Percentiles rank a stretch among this genome's conserved stretches.
phyloP scores from a whole-genome alignment of 2,888 invertebrate species.

The Mythimna lalbum region DNA sequence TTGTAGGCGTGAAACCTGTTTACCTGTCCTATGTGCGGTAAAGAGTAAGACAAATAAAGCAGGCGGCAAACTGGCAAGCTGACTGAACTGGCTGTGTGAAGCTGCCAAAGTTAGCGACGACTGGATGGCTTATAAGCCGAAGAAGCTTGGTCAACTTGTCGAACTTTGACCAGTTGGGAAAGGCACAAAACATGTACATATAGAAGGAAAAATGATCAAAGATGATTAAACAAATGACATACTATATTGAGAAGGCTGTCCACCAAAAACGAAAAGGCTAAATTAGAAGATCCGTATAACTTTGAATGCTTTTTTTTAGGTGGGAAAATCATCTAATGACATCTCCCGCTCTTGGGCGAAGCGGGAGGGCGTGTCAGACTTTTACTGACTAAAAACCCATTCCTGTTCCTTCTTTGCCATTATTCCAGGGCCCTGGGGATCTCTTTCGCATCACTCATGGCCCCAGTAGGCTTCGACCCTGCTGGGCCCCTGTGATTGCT shows the following conservation, averaged over 20 bases:
- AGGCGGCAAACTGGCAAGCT: background rate
- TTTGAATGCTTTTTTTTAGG: no score
- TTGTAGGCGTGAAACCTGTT: conserved; percentile 18
- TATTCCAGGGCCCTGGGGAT: no score
- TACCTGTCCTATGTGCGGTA: conserved; percentile 3
- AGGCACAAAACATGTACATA: background rate
- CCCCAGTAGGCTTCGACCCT: no score
- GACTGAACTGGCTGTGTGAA: background rate
- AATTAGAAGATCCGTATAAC: background rate
- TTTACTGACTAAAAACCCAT: no score
- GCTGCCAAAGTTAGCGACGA: background rate
- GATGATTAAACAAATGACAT: background rate
- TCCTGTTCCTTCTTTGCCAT: no score
- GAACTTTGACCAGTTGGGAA: background rate
- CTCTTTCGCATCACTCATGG: no score
- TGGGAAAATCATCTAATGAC: no score
- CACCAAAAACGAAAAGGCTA: background rate
- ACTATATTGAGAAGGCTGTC: background rate
- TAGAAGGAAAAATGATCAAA: background rate
- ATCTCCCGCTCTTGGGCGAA: no score
- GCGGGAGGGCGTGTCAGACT: no score
- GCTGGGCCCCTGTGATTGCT: no score
- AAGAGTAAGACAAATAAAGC: background rate
- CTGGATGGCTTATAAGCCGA: background rate
- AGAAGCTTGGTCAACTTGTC: background rate